A percentile compares a stretch with the other conserved stretches of the same genome.
phyloP scores from a whole-genome alignment of 2,113 vertebrate species.

The Rhabdornis inornatus region DNA sequence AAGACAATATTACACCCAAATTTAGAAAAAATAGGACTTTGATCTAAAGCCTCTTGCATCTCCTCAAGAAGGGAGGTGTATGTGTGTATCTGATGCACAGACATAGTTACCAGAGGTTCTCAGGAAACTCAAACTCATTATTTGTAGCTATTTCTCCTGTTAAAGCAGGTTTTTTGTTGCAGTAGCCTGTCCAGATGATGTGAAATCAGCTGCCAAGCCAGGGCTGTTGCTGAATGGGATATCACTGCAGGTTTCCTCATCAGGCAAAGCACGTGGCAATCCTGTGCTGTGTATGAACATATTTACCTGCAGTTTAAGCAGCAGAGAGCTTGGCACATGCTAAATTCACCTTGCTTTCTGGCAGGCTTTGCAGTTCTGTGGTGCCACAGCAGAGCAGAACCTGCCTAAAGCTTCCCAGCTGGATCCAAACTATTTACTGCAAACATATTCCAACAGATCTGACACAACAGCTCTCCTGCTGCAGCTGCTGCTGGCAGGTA shows the following conservation, averaged over 20 bases:
- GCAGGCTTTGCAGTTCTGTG: neutral
- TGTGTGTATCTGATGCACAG: neutral
- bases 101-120: neutral
- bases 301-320: neutral
- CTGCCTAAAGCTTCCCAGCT: neutral
- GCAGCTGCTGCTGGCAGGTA: neutral
- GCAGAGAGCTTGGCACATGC: neutral
- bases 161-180: neutral
- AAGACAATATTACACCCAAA: neutral
- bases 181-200: neutral
- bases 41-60: neutral
- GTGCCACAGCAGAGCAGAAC: neutral
- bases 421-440: neutral
- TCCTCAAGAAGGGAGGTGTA: neutral
- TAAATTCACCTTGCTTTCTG: neutral
- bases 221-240: neutral
- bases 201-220: neutral
- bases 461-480: neutral
- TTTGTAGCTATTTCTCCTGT: neutral
- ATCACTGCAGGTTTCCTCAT: neutral
- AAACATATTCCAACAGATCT: neutral
- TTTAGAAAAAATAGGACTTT: neutral
- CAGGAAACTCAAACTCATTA: neutral
- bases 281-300: accelerated
- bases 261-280: neutral